phyloP scores from a whole-genome alignment of 2,113 vertebrate genomes.

The Cepphus grylle region DNA sequence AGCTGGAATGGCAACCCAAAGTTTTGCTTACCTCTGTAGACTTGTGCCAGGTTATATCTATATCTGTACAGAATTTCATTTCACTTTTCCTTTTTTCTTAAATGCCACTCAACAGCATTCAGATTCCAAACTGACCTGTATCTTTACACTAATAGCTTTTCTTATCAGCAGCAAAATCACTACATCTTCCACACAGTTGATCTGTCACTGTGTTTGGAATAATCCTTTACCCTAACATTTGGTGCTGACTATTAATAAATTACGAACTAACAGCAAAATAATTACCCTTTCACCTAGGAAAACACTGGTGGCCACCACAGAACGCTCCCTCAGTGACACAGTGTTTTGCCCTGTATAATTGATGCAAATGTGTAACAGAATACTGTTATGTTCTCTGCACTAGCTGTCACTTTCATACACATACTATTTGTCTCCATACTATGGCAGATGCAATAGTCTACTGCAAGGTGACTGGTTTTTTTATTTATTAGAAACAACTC shows the following conservation, averaged over 20 bases:
- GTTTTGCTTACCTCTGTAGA: neutral
- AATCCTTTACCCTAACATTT: conserved; percentile 68
- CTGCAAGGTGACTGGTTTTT: neutral
- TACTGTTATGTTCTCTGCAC: conserved; percentile 44
- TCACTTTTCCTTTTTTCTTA: neutral
- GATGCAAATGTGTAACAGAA: conserved; percentile 64
- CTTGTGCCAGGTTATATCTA: neutral
- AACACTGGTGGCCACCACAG: conserved; percentile 66
- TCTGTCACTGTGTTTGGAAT: conserved; percentile 67
- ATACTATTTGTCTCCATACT: neutral
- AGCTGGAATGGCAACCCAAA: neutral
- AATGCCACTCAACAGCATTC: neutral
- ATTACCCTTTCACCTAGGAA: conserved; percentile 74
- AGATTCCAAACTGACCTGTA: conserved; percentile 43
- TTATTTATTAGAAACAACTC: neutral
- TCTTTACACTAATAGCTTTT: conserved; percentile 51
- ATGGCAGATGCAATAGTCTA: neutral
- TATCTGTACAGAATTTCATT: neutral
- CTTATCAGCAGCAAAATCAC: conserved; percentile 54
- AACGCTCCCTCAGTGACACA: conserved; percentile 50
- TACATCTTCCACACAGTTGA: conserved; percentile 53
- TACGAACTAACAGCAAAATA: conserved; percentile 71
- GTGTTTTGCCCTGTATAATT: conserved; percentile 57
- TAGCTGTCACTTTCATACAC: conserved; percentile 61
- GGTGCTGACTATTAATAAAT: conserved; percentile 74